Base-by-base conservation (phyloP, 2,888 invertebrate genomes). In the Tupiocoris notatus region DNA sequence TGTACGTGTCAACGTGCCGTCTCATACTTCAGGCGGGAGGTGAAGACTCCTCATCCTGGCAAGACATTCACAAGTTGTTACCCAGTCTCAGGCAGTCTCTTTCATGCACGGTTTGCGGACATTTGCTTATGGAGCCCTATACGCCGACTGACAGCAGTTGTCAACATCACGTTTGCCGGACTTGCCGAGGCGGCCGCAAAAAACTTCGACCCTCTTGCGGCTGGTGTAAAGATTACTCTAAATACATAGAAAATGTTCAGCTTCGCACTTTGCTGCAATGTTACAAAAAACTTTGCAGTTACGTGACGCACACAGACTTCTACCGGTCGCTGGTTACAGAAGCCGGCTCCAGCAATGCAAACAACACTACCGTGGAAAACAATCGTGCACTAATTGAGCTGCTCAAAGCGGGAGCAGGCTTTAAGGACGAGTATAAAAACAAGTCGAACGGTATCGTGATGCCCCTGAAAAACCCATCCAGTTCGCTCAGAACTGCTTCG, bases 61-160 rank as follows among this genome's bases (percentile, higher is more conserved):
- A 81, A 9, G 85, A 86, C 78, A 81, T 86, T 75, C 83, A 84
- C 79, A 79, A 79, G 22, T 56, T 79, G 82, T 88, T 96, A 81
- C 93, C 94, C 2, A 92, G 92, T 85, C 87, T 96, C 83, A 88
- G 95, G 77, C 93, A 94, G 84, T 91, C 93, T 79, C 87, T 96
- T 81, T 92, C 93, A 81, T 96, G 96, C 85, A 93, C 92, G 76
- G 95, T 95, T 75, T 96, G 96, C 84, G 91, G 92, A 78, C 90
- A 92, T 83, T 87, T 96, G 80, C 85, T 95, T 76, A 90, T 90
- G 80, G 91, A 93, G 82, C 95, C 96, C 3, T 90, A 90, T 82
- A 90, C 92, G 54, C 93, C 95, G 17, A 88, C 88, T 20, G 90
- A 89, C 81, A 89, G 90, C 1, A 89, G 89, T 79, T 96, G 96